Percentiles rank a stretch among this genome's conserved stretches.
Conservation (phyloP, 2,888 invertebrate species). For the Pheosia tremula region DNA sequence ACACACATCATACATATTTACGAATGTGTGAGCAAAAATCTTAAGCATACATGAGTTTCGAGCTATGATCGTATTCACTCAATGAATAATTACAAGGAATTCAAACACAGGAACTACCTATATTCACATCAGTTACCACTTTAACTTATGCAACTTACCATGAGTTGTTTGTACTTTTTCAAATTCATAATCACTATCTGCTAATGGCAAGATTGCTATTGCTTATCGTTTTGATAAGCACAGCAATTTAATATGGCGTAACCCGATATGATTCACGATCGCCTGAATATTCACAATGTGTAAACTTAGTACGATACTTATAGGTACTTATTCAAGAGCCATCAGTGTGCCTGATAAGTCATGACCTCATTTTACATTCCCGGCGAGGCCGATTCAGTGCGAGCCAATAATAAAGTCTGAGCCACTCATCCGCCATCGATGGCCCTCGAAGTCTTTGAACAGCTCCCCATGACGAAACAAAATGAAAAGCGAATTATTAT, state of each 20-base stretch:
- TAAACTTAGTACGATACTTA: not conserved
- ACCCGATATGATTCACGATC: not conserved
- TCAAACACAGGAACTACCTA: too few species aligned
- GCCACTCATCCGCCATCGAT: conserved; percentile 69
- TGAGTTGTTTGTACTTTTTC: too few species aligned
- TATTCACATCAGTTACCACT: too few species aligned
- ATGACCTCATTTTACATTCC: conserved; percentile 76
- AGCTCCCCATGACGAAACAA: conserved; percentile 71
- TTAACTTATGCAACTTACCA: too few species aligned
- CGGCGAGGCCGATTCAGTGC: conserved; percentile 59
- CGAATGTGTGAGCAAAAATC: conserved; percentile 11
- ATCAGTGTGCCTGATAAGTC: conserved; percentile 44
- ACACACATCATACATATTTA: not conserved
- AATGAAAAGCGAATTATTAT: conserved; percentile 76
- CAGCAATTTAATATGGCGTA: too few species aligned
- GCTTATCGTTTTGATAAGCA: too few species aligned
- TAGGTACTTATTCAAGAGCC: conserved; percentile 15
- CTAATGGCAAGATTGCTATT: too few species aligned
- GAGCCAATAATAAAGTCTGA: conserved; percentile 80
- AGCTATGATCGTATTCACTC: conserved; percentile 10
- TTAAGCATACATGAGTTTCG: conserved; percentile 24
- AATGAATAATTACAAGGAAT: too few species aligned
- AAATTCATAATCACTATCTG: too few species aligned
- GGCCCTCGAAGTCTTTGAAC: conserved; percentile 69
- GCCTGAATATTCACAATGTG: not conserved